Conservation (phyloP, 2,113 vertebrate genomes). For the Amphilophus citrinellus region DNA sequence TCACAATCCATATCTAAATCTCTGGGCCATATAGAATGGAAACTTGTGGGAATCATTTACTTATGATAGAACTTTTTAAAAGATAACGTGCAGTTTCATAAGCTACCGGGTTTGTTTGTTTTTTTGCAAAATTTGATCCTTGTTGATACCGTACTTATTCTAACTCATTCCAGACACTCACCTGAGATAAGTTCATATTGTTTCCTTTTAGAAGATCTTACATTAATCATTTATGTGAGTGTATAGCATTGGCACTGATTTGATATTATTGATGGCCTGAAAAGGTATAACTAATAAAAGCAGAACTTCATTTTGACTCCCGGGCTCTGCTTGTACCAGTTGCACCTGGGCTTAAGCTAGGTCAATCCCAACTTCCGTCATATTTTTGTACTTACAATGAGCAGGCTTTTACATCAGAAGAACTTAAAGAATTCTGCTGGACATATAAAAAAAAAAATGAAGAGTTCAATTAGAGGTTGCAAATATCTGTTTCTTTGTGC, state of each 20-base stretch:
- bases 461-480: not conserved
- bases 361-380: not conserved
- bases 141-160: not conserved
- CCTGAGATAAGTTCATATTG: not conserved
- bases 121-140: not conserved
- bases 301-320: accelerated
- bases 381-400: not conserved
- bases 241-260: not conserved
- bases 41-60: not conserved
- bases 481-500: not conserved
- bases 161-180: not conserved
- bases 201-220: not conserved
- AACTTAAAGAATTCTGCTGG: accelerated
- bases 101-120: not conserved
- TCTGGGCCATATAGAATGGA: not conserved
- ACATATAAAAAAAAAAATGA: not conserved
- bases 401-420: not conserved
- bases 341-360: not conserved
- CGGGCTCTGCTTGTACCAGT: not conserved
- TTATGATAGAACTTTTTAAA: not conserved
- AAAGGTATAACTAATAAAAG: not conserved
- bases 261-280: not conserved
- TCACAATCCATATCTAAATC: conserved; percentile 10
- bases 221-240: not conserved
- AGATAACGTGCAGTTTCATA: not conserved